Evolutionary conservation across 2,888 invertebrate species (phyloP).

Genomic region (Papilio protenor): DNA sequence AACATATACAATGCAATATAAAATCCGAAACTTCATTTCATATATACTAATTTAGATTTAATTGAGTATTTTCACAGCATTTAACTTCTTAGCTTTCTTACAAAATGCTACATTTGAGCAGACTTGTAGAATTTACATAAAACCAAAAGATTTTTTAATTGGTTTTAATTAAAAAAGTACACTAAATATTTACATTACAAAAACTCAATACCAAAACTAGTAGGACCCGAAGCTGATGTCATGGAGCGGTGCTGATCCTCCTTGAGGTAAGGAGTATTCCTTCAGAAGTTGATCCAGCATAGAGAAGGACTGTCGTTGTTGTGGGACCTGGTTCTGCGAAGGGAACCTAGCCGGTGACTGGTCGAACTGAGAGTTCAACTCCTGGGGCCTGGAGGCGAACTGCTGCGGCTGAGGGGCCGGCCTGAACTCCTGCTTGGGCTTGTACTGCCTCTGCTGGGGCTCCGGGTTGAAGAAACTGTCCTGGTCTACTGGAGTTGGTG

Average conservation of each 20-base stretch:
- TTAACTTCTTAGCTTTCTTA: not conserved
- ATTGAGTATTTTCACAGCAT: constrained; percentile 3
- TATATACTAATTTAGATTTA: not conserved
- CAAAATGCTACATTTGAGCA: constrained; percentile 19
- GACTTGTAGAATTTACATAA: constrained; percentile 13
- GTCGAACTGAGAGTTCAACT: constrained; percentile 60
- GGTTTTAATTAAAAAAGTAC: constrained; percentile 63
- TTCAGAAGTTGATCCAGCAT: constrained; percentile 92
- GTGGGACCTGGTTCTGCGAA: constrained; percentile 53
- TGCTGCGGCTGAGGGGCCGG: constrained; percentile 61
- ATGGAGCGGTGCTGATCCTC: constrained; percentile 88
- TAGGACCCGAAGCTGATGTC: constrained; percentile 94
- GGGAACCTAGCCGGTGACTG: constrained; percentile 53
- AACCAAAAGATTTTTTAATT: constrained; percentile 47
- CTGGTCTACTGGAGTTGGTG: constrained; percentile 64
- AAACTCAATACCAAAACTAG: constrained; percentile 71
- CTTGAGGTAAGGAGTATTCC: constrained; percentile 90
- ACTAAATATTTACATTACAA: constrained; percentile 75
- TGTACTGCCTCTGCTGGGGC: constrained; percentile 63
- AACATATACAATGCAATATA: constrained; percentile 8
- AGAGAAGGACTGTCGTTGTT: constrained; percentile 68
- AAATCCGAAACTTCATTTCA: not conserved
- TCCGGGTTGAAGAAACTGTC: constrained; percentile 70
- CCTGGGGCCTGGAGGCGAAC: constrained; percentile 56
- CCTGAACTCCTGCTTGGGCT: constrained; percentile 71